These are phyloP conservation scores for Drosophila silvestris DNA, from an alignment of 2,888 invertebrate genomes.

Conservation along the genomic window DNA sequence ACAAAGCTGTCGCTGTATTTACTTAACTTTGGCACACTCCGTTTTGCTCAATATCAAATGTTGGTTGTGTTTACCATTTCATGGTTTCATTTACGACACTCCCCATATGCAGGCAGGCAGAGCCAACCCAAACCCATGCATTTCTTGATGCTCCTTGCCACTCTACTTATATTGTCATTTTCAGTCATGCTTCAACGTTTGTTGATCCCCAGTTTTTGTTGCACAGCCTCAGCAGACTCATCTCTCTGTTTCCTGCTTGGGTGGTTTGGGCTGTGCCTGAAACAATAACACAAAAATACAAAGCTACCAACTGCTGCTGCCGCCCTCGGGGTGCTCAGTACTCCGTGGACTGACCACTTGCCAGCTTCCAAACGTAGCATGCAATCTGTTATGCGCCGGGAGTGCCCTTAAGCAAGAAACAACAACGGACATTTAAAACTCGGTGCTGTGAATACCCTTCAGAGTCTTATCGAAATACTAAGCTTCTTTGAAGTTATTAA, in stretches of 20 bases:
- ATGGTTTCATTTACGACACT: constrained; percentile 66
- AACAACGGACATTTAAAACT: constrained; percentile 11
- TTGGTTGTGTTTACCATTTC: constrained; percentile 70
- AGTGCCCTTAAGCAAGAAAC: constrained; percentile 37
- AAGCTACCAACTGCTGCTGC: constrained; percentile 43
- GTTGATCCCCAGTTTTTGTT: constrained; percentile 52
- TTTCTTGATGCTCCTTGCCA: constrained; percentile 7
- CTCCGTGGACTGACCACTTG: constrained; percentile 64
- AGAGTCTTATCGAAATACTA: neutral
- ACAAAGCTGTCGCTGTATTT: constrained; percentile 55
- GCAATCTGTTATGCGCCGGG: constrained; percentile 60
- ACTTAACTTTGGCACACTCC: constrained; percentile 57
- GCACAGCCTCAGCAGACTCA: constrained; percentile 32
- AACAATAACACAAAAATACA: constrained; percentile 67
- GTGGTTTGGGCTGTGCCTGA: constrained; percentile 41
- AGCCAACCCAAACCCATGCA: constrained; percentile 7
- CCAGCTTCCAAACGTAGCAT: constrained; percentile 57
- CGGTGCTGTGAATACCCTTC: constrained; percentile 36
- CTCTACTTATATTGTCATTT: constrained; percentile 62
- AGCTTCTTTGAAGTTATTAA: neutral
- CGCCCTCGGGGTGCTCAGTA: constrained; percentile 38
- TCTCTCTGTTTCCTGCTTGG: constrained; percentile 37
- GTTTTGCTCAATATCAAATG: constrained; percentile 59
- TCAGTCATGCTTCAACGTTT: constrained; percentile 64
- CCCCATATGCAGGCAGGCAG: constrained; percentile 11